Base-by-base conservation (phyloP, 1,140 invertebrate species). In the Lasioglossum albipes region DNA sequence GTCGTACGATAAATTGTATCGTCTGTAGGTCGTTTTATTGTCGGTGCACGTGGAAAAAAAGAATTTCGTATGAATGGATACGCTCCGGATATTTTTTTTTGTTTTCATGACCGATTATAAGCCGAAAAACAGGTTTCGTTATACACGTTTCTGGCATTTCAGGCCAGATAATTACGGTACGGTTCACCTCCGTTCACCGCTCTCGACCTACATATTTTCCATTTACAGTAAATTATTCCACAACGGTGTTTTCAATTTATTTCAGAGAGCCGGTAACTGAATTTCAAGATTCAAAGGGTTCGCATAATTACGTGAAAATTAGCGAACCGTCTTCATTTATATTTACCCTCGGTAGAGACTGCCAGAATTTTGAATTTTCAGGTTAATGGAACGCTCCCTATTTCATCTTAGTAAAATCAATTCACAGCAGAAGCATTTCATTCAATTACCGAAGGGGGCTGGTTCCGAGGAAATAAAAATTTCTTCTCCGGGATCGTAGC, bases 381-480 rank as follows among this genome's bases (percentile, higher is more conserved):
- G 45, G 13, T 49, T 22, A 45, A 77, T 70, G 45, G 61, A 62
- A 77, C 67, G 42, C 42, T 70, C 61, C 69, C 18, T 62, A 77
- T 36, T 70, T 49, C 42, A 70, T 45, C 57, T 36, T n/a, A 49
- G n/a, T 20, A 45, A 22, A 74, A 41, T 18, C 20, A 20, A 4
- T 57, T 57, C 16, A 7, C 16, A 7, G 20, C 54, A 18, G 6
- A 6, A 7, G 54, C 18, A n/a, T 57, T 20, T 57, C 49, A 45
- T 45, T 45, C 5, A 45, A 45, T 10, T 12, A 45, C 42, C 42
- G 42, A 45, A 45, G 42, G 42, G 42, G 10, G 16, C 49, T 36
- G 31, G 31, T 0, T 10, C 42, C 42, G 7, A 2, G 7, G 42
- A 45, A 12, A 45, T 9, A 45, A 45, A 45, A 45, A 45, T 10